Conservation (phyloP, 1,140 invertebrate genomes). For the Mylabris phalerata region DNA sequence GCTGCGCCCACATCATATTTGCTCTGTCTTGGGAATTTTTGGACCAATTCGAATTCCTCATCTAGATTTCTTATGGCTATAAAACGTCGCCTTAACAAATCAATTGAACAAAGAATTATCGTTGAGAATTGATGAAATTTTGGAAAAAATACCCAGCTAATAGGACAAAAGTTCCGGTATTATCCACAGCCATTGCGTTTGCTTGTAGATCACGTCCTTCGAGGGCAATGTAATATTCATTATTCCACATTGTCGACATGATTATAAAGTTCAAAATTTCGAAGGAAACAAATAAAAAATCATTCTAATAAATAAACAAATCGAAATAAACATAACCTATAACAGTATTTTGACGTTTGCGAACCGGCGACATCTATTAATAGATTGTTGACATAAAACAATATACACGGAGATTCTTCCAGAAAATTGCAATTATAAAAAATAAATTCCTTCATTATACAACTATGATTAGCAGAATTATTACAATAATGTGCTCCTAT, state of each 20-base stretch:
- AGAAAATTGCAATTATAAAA: too few species aligned
- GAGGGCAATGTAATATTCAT: conserved; percentile 38
- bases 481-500: too few species aligned
- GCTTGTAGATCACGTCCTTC: conserved; percentile 61
- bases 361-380: not conserved
- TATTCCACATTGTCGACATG: conserved; percentile 33
- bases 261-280: not conserved
- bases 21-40: conserved; percentile 77
- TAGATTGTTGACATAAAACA: too few species aligned
- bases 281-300: not conserved
- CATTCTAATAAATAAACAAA: not conserved
- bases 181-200: conserved; percentile 86
- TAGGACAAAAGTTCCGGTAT: conserved; percentile 72
- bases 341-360: not conserved
- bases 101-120: not conserved
- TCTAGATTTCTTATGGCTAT: conserved; percentile 70
- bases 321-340: too few species aligned
- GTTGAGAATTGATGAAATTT: not conserved
- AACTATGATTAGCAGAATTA: too few species aligned
- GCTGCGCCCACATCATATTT: conserved; percentile 90
- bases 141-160: conserved; percentile 62
- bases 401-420: too few species aligned
- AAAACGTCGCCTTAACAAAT: conserved; percentile 58
- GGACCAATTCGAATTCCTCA: conserved; percentile 64
- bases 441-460: too few species aligned